Conservation (phyloP, 1,140 invertebrate genomes). For the Drosophila mayri region DNA sequence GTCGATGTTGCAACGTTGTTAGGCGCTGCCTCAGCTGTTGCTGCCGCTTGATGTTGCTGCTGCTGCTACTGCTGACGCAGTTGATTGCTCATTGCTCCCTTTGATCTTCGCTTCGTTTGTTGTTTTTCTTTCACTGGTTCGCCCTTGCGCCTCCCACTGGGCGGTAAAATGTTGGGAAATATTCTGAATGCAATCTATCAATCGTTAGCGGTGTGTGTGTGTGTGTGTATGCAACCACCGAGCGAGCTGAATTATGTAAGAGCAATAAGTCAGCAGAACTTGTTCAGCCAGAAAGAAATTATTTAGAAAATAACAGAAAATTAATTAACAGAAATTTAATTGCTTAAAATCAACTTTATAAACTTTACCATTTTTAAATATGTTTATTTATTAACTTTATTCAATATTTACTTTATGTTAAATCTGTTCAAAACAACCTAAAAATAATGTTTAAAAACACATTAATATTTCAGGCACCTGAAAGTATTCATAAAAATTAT, state of each 20-base stretch:
- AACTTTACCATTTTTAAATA: no score
- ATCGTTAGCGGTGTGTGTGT: conserved; percentile 43
- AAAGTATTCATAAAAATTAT: not conserved
- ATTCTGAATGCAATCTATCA: conserved; percentile 81
- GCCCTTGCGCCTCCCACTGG: conserved; percentile 26
- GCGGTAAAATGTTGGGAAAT: conserved; percentile 57
- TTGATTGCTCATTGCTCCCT: conserved; percentile 44
- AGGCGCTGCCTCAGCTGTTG: conserved; percentile 45
- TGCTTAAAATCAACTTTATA: no score
- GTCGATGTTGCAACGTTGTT: conserved; percentile 70
- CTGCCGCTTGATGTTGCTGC: conserved; percentile 18
- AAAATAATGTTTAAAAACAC: no score
- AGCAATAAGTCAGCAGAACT: conserved; percentile 35
- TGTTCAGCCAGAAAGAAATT: conserved; percentile 6
- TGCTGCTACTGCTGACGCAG: conserved; percentile 14
- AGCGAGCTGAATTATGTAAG: conserved; percentile 63
- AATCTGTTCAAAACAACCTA: no score
- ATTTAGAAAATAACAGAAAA: not conserved
- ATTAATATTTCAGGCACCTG: not conserved
- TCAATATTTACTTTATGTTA: no score
- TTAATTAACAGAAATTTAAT: no score
- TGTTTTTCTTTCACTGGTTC: conserved; percentile 21
- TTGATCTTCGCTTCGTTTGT: conserved; percentile 66
- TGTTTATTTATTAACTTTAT: no score
- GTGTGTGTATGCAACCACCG: conserved; percentile 59